A percentile compares a stretch with the other conserved stretches of the same genome.
Conservation (phyloP, 1,140 invertebrate species). For the Hesperophylax magnus region DNA sequence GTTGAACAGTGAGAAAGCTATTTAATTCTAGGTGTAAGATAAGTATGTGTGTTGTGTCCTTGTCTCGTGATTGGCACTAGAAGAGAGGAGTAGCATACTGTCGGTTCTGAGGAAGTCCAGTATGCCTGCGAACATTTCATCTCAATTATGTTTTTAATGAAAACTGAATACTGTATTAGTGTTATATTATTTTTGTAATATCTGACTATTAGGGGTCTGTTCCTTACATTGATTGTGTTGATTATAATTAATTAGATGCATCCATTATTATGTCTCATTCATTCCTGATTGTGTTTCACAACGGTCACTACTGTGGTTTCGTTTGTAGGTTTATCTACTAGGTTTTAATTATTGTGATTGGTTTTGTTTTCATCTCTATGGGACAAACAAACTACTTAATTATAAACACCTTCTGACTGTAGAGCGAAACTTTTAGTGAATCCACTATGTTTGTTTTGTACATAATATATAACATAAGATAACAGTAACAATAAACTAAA, state of each 20-base stretch:
- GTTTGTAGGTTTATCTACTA: slow-evolving; percentile 49
- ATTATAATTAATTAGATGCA: slow-evolving; percentile 15
- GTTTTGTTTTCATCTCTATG: slow-evolving; percentile 33
- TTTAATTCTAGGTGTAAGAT: slow-evolving; percentile 55
- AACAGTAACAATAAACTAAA: slow-evolving; percentile 57
- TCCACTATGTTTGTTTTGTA: slow-evolving; percentile 56
- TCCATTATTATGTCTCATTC: slow-evolving; percentile 40
- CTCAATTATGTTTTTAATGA: slow-evolving; percentile 40
- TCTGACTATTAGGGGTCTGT: slow-evolving; percentile 38
- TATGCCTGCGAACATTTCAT: slow-evolving; percentile 49
- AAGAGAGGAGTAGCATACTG: slow-evolving; percentile 6
- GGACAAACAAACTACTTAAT: slow-evolving; percentile 32
- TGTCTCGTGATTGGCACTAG: slow-evolving; percentile 34
- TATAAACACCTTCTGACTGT: slow-evolving; percentile 41
- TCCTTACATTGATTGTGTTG: background rate
- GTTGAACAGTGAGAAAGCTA: slow-evolving; percentile 52
- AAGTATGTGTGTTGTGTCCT: slow-evolving; percentile 25
- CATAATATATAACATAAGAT: slow-evolving; percentile 57
- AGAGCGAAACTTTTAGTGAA: slow-evolving; percentile 53
- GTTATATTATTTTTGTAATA: slow-evolving; percentile 53
- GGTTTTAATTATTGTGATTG: slow-evolving; percentile 47
- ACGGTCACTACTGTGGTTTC: slow-evolving; percentile 41
- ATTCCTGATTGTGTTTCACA: slow-evolving; percentile 47
- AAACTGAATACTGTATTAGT: slow-evolving; percentile 37
- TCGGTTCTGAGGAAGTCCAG: slow-evolving; percentile 46